phyloP scores from a whole-genome alignment of 1,140 invertebrate genomes.

The Mercenaria mercenaria region DNA sequence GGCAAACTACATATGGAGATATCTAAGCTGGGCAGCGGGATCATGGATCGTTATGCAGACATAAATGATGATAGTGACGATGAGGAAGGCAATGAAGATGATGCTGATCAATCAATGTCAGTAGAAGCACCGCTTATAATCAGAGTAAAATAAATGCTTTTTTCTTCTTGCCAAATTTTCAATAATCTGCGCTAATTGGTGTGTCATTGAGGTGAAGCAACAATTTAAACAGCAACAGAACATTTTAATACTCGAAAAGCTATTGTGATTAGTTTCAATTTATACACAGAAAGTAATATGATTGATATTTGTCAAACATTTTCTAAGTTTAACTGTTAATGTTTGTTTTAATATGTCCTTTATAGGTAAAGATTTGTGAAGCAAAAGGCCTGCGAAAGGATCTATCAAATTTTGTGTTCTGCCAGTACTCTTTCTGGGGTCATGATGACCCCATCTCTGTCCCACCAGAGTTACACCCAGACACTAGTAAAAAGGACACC shows the following conservation, averaged over 20 bases:
- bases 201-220: too few relatives aligned
- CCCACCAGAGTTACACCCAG: conserved; percentile 90
- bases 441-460: conserved; percentile 92
- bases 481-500: conserved; percentile 90
- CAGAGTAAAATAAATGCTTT: conserved; percentile 70
- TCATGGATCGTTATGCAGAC: conserved; percentile 88
- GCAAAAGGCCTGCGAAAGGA: conserved; percentile 96
- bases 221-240: too few relatives aligned
- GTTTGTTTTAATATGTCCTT: too few relatives aligned
- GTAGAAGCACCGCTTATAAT: conserved; percentile 79
- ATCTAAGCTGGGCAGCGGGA: conserved; percentile 92
- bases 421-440: conserved; percentile 98
- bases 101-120: conserved; percentile 61
- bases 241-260: too few relatives aligned
- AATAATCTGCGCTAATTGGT: too few relatives aligned
- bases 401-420: conserved; percentile 98
- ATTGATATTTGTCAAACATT: too few relatives aligned
- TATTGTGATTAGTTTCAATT: too few relatives aligned
- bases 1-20: conserved; percentile 92
- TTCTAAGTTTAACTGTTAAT: too few relatives aligned
- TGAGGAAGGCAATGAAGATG: conserved; percentile 63
- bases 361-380: conserved; percentile 93
- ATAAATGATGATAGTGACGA: conserved; percentile 79
- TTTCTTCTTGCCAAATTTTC: too few relatives aligned
- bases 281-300: too few relatives aligned